These are phyloP conservation scores for Pelosia muscerda DNA, from an alignment of 2,888 invertebrate genomes.

Conservation along the genomic window DNA sequence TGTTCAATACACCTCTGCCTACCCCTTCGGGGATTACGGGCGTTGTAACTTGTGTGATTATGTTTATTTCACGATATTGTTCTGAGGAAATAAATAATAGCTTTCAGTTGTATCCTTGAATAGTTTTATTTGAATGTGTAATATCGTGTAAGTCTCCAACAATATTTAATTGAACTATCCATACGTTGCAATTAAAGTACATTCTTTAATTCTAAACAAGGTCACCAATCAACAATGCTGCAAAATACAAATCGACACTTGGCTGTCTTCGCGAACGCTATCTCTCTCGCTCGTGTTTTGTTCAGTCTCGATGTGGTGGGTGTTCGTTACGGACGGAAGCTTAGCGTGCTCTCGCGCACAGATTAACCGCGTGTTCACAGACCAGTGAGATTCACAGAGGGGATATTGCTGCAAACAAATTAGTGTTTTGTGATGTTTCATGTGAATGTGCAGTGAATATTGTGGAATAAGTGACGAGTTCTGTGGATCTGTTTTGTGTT, in stretches of 20 bases:
- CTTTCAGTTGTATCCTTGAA: background rate
- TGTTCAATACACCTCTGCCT: too few species aligned
- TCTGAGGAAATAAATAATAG: too few species aligned
- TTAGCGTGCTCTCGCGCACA: slow-evolving; percentile 69
- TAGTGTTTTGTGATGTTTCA: slow-evolving; percentile 39
- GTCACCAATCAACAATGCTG: slow-evolving; percentile 19
- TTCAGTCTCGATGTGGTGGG: slow-evolving; percentile 55
- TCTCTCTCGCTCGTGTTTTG: slow-evolving; percentile 51
- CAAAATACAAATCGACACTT: slow-evolving; percentile 26
- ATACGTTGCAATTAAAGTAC: slow-evolving; percentile 11
- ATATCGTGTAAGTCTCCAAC: background rate
- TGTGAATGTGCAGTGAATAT: slow-evolving; percentile 41
- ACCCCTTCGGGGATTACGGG: too few species aligned
- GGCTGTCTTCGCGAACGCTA: slow-evolving; percentile 38
- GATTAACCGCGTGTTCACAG: slow-evolving; percentile 59
- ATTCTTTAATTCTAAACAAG: slow-evolving; percentile 18
- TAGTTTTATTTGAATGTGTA: background rate
- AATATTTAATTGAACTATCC: background rate
- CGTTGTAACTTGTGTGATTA: too few species aligned
- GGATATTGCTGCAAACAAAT: slow-evolving; percentile 32
- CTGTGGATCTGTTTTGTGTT: slow-evolving; percentile 7
- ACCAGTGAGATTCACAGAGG: slow-evolving; percentile 49
- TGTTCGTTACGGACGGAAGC: slow-evolving; percentile 71
- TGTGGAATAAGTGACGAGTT: slow-evolving; percentile 19
- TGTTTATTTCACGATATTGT: too few species aligned